Conservation (phyloP, 2,113 vertebrate species). For the Trinectes maculatus region DNA sequence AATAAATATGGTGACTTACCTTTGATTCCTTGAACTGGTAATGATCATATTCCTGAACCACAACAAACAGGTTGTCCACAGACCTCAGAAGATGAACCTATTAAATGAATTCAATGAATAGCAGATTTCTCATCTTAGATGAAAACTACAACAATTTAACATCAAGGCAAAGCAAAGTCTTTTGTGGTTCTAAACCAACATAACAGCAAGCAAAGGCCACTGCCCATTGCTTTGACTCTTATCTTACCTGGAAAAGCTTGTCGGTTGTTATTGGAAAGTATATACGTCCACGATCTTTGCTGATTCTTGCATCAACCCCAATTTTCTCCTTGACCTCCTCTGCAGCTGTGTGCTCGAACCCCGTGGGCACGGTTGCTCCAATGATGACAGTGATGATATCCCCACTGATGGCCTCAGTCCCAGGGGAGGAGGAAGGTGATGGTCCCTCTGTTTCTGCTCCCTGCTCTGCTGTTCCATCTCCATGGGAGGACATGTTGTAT, state of each 20-base stretch:
- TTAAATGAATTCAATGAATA: neutral
- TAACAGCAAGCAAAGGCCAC: neutral
- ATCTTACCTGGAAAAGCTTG: slow-evolving; percentile 86
- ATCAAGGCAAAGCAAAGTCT: no score
- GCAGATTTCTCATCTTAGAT: no score
- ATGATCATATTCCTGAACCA: slow-evolving; percentile 89
- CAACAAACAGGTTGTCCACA: slow-evolving; percentile 96
- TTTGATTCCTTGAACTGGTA: slow-evolving; percentile 92
- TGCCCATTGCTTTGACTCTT: neutral
- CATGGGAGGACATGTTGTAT: slow-evolving; percentile 56
- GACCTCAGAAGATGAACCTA: slow-evolving; percentile 93
- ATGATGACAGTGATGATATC: slow-evolving; percentile 79
- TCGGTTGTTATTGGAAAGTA: slow-evolving; percentile 90
- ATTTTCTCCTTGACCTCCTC: slow-evolving; percentile 94
- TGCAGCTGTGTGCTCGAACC: slow-evolving; percentile 92
- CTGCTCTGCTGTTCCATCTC: slow-evolving; percentile 28
- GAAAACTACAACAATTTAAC: no score
- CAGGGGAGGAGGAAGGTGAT: neutral
- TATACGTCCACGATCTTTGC: slow-evolving; percentile 93
- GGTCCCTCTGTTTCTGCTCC: neutral
- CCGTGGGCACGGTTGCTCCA: slow-evolving; percentile 95
- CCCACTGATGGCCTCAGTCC: slow-evolving; percentile 17
- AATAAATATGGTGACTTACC: slow-evolving; percentile 75
- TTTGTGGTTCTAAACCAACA: neutral
- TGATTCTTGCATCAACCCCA: slow-evolving; percentile 84